Evolutionary conservation across 2,113 vertebrate genomes (phyloP).

Genomic region (Albula goreensis): DNA sequence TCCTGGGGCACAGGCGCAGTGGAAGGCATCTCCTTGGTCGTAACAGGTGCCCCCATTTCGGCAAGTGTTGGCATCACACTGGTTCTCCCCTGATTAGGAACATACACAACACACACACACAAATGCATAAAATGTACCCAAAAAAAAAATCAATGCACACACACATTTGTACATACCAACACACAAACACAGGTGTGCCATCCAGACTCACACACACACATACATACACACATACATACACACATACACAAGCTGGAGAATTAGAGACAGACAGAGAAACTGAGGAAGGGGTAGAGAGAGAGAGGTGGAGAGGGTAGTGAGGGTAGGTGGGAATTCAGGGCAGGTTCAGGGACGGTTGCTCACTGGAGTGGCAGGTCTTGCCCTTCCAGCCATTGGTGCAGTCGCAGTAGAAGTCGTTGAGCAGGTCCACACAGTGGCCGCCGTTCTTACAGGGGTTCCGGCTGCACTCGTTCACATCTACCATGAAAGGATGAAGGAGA

Average conservation of each 20-base stretch:
- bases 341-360: constrained; percentile 53
- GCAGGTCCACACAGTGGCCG: constrained; percentile 85
- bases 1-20: constrained; percentile 82
- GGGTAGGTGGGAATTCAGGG: constrained; percentile 31
- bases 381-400: constrained; percentile 93
- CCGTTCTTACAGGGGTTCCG: constrained; percentile 91
- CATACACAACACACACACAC: constrained; percentile 3
- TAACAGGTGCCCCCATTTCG: constrained; percentile 92
- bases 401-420: constrained; percentile 92
- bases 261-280: constrained; percentile 12
- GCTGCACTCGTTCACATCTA: constrained; percentile 92
- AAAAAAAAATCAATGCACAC: neutral
- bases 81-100: constrained; percentile 76
- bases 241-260: neutral
- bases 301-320: neutral
- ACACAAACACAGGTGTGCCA: constrained; percentile 31
- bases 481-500: neutral
- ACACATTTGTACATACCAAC: neutral
- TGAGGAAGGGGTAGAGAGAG: neutral
- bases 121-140: neutral
- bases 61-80: constrained; percentile 91
- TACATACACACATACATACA: constrained; percentile 13
- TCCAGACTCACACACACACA: constrained; percentile 37
- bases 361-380: constrained; percentile 96
- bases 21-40: constrained; percentile 86